These are phyloP conservation scores for Fregata magnificens DNA, from an alignment of 2,113 vertebrate genomes.

Conservation along the genomic window DNA sequence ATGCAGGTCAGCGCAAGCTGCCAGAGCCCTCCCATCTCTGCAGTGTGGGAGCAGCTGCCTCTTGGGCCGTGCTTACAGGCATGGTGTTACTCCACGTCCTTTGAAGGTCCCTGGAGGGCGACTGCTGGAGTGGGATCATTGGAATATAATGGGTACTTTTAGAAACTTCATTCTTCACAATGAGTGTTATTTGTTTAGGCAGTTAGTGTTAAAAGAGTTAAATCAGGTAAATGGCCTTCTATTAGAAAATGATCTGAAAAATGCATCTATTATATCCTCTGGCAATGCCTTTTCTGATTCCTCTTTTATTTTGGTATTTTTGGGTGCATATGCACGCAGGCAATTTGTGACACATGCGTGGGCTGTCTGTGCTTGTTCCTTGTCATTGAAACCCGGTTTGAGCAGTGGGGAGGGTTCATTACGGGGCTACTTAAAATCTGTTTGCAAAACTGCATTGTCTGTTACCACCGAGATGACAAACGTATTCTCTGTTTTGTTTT, in stretches of 20 bases:
- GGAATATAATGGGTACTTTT: too few relatives aligned
- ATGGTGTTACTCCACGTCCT: not conserved
- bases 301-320: not conserved
- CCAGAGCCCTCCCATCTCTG: not conserved
- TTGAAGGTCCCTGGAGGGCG: not conserved
- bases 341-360: not conserved
- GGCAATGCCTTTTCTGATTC: not conserved
- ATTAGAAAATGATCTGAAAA: not conserved
- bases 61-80: not conserved
- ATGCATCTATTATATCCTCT: not conserved
- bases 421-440: not conserved
- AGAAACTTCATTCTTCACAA: not conserved
- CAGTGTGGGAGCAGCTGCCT: not conserved
- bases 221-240: not conserved
- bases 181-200: not conserved
- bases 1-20: not conserved
- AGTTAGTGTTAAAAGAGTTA: not conserved
- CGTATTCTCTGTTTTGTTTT: not conserved
- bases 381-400: not conserved
- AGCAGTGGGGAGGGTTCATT: not conserved
- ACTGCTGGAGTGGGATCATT: not conserved
- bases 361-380: not conserved
- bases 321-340: not conserved
- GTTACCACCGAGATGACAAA: accelerated
- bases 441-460: not conserved